phyloP scores from a whole-genome alignment of 2,888 invertebrate genomes.

The Mesodorylaimus sp. region DNA sequence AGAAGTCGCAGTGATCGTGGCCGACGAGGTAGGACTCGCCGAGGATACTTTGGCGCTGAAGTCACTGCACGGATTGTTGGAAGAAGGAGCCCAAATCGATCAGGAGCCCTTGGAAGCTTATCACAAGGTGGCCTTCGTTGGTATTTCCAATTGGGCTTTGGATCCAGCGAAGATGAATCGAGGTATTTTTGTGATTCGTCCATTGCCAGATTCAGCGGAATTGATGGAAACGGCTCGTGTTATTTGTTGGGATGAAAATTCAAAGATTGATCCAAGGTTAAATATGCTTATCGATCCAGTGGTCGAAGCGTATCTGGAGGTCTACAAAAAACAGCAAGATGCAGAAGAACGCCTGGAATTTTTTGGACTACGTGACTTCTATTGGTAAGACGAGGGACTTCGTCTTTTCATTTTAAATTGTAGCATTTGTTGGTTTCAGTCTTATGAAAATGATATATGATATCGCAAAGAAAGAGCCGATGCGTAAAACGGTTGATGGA shows the following conservation, averaged over 20 bases:
- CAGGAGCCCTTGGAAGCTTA: background rate
- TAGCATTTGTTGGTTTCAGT: no score
- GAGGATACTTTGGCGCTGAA: background rate
- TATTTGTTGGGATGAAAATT: no score
- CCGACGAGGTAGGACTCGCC: background rate
- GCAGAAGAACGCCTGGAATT: constrained; percentile 25
- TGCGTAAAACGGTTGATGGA: constrained; percentile 16
- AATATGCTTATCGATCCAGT: constrained; percentile 2
- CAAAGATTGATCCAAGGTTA: no score
- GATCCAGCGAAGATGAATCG: constrained; percentile 33
- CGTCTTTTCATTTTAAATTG: no score
- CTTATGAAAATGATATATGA: constrained; percentile 15
- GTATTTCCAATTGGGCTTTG: constrained; percentile 23
- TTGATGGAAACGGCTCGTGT: background rate
- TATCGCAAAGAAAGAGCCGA: constrained; percentile 13
- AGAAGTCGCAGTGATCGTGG: background rate
- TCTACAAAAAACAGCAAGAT: constrained; percentile 6
- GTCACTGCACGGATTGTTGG: background rate
- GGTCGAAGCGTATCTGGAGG: constrained; percentile 3
- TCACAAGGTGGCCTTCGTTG: background rate
- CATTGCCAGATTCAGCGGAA: background rate
- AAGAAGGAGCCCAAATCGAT: background rate
- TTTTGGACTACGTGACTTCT: constrained; percentile 29
- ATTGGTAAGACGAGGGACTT: constrained; percentile 10
- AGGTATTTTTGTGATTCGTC: constrained; percentile 23